Conservation (phyloP, 2,113 vertebrate genomes). For the Dicentrarchus labrax region DNA sequence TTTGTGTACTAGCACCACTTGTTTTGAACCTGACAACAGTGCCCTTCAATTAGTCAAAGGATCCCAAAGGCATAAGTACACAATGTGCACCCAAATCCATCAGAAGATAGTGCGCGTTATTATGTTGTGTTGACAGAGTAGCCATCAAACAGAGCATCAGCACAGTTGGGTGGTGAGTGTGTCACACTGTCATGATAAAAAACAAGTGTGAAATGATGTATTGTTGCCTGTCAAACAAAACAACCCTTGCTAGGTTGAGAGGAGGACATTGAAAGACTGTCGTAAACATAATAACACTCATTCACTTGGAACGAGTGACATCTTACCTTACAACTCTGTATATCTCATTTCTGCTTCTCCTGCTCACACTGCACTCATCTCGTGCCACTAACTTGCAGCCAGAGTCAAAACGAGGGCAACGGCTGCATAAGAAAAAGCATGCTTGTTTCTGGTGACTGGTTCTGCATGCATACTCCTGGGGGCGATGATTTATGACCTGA, state of each 20-base stretch:
- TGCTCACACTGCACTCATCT: neutral
- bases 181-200: slow-evolving; percentile 2
- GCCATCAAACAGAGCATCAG: slow-evolving; percentile 3
- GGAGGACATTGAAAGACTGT: slow-evolving; percentile 9
- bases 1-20: slow-evolving; percentile 1
- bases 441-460: slow-evolving; percentile 60
- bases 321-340: neutral
- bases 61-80: slow-evolving; percentile 20
- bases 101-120: slow-evolving; percentile 32
- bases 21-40: slow-evolving; percentile 17
- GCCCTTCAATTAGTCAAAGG: slow-evolving; percentile 35
- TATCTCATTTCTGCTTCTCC: neutral
- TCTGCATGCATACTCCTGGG: slow-evolving; percentile 49
- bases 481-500: slow-evolving; percentile 59
- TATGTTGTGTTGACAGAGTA: slow-evolving; percentile 55
- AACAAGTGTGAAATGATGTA: slow-evolving; percentile 19
- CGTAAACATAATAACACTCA: neutral
- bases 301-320: slow-evolving; percentile 16
- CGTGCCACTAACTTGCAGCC: slow-evolving; percentile 31
- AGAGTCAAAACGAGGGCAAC: slow-evolving; percentile 59
- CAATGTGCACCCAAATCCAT: slow-evolving; percentile 19
- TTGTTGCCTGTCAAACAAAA: slow-evolving; percentile 5
- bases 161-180: slow-evolving; percentile 11
- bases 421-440: slow-evolving; percentile 46
- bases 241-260: neutral